phyloP scores from a whole-genome alignment of 92 coral and sea anemone genomes.

The Epizoanthus ramosus region DNA sequence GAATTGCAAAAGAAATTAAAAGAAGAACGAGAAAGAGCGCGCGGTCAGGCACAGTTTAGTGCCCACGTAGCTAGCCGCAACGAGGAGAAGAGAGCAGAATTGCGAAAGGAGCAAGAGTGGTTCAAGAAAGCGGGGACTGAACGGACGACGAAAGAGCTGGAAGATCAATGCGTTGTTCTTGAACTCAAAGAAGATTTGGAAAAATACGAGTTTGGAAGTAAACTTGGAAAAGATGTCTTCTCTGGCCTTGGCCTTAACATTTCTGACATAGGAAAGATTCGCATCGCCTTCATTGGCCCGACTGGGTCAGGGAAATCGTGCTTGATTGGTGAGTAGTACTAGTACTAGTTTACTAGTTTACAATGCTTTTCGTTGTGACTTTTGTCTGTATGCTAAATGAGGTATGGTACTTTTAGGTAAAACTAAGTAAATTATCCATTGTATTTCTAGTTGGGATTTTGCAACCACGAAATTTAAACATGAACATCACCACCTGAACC shows the following conservation, averaged over 20 bases:
- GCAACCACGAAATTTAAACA: too few species aligned
- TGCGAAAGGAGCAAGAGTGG: conserved; percentile 11
- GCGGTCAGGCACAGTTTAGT: background rate
- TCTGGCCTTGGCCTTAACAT: conserved; percentile 48
- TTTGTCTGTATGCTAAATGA: too few species aligned
- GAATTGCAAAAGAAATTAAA: conserved; percentile 39
- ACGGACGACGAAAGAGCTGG: conserved; percentile 12
- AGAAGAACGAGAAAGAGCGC: conserved; percentile 24
- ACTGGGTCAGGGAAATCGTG: conserved; percentile 80
- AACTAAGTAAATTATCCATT: too few species aligned
- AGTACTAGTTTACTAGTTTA: too few species aligned
- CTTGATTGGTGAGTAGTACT: conserved; percentile 66
- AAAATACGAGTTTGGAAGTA: conserved; percentile 57
- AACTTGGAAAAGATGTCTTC: conserved; percentile 43
- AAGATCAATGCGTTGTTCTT: conserved; percentile 8
- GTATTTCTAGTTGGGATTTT: too few species aligned
- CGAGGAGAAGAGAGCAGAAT: conserved; percentile 21
- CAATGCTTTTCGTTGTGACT: too few species aligned
- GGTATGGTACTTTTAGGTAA: too few species aligned
- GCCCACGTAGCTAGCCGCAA: conserved; percentile 5
- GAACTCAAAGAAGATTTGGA: conserved; percentile 45
- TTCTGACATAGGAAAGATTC: conserved; percentile 52
- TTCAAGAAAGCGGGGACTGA: conserved; percentile 46
- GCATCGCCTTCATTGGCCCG: conserved; percentile 72
- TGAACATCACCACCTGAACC: too few species aligned